A percentile compares a stretch with the other conserved stretches of the same genome.
phyloP scores from a whole-genome alignment of 2,888 invertebrate species.

The Lottia gigantea region DNA sequence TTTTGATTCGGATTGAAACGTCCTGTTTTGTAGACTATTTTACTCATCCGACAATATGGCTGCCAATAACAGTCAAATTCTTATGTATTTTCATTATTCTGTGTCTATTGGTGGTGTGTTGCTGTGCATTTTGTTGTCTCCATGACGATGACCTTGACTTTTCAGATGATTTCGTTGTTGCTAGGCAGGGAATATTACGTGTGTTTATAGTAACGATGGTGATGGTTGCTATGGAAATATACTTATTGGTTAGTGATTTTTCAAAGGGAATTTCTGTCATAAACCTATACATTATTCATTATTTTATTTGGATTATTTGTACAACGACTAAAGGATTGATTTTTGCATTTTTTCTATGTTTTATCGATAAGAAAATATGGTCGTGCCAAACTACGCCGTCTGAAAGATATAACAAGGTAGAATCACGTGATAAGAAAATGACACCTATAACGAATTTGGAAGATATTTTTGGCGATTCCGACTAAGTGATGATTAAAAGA shows the following conservation, averaged over 20 bases:
- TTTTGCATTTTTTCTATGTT: not conserved
- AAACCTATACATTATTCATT: not conserved
- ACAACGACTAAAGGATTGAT: not conserved
- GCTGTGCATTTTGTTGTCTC: not conserved
- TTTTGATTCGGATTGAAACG: not conserved
- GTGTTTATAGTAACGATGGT: not conserved
- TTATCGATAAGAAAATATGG: constrained; percentile 3
- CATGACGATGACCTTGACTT: not conserved
- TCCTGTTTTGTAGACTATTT: not conserved
- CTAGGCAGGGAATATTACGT: not conserved
- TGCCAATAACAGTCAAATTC: not conserved
- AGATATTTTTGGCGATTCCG: no score
- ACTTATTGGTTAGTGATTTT: constrained; percentile 1
- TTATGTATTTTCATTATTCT: not conserved
- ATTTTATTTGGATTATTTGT: not conserved
- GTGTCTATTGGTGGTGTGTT: constrained; percentile 1
- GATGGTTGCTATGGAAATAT: not conserved
- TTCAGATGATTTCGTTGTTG: not conserved
- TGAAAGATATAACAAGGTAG: not conserved
- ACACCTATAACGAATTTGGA: no score
- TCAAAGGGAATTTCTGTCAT: not conserved
- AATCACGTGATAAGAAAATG: no score
- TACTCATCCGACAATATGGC: not conserved
- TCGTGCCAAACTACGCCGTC: not conserved
- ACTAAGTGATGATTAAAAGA: no score